Percentiles rank a stretch among this genome's conserved stretches.
Conservation (phyloP, 2,797 vertebrate genomes). For the Lithobates pipiens region DNA sequence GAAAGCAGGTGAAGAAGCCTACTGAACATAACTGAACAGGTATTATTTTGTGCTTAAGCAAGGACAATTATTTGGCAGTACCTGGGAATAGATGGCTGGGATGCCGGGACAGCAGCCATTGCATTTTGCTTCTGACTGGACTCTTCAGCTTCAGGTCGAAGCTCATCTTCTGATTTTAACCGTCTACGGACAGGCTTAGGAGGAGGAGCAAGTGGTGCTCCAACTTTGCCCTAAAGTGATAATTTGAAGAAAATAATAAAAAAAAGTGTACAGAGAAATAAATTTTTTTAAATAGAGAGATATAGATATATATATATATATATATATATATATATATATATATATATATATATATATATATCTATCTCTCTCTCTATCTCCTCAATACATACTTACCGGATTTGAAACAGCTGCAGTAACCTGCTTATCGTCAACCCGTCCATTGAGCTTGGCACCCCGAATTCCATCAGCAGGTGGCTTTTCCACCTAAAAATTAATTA, state of each 20-base stretch:
- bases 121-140: conserved; percentile 88
- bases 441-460: conserved; percentile 89
- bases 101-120: conserved; percentile 87
- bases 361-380: not conserved
- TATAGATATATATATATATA: too few relatives aligned
- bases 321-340: too few relatives aligned
- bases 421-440: conserved; percentile 88
- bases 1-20: too few relatives aligned
- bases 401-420: conserved; percentile 79
- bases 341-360: too few relatives aligned
- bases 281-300: too few relatives aligned
- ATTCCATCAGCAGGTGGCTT: conserved; percentile 82
- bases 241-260: not conserved
- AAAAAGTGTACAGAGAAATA: not conserved
- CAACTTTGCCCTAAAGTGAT: conserved; percentile 27
- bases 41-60: not conserved
- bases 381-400: conserved; percentile 74
- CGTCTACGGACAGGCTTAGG: conserved; percentile 95
- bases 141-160: conserved; percentile 92
- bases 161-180: conserved; percentile 97
- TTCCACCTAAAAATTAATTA: conserved; percentile 77
- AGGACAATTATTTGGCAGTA: conserved; percentile 68
- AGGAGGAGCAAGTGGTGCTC: conserved; percentile 91
- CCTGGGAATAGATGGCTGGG: conserved; percentile 96
- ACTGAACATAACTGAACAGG: too few relatives aligned